A percentile compares a stretch with the other conserved stretches of the same genome.
phyloP scores from a whole-genome alignment of 2,888 invertebrate species.

The Luffia ferchaultella region DNA sequence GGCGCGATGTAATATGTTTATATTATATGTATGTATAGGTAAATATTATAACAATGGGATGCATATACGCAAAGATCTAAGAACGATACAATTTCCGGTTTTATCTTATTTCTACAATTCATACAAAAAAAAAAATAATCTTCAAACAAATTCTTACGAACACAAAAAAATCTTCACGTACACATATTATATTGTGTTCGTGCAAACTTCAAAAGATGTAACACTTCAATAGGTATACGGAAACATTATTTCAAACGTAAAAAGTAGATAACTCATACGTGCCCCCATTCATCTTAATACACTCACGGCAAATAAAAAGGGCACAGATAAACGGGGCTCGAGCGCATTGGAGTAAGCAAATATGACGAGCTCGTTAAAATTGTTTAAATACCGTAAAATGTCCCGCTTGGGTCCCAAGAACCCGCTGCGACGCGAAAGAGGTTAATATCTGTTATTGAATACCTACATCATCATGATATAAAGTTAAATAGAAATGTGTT shows the following conservation, averaged over 20 bases:
- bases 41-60: too few species aligned
- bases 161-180: not conserved
- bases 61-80: too few species aligned
- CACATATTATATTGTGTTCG: conserved; percentile 1
- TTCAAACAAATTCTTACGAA: too few species aligned
- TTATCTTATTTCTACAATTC: too few species aligned
- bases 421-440: not conserved
- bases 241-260: conserved; percentile 1
- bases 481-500: too few species aligned
- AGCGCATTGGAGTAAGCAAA: conserved; percentile 43
- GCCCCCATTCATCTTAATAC: not conserved
- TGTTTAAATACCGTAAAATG: conserved; percentile 66
- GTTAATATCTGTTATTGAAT: not conserved
- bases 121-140: too few species aligned
- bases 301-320: not conserved
- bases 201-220: not conserved
- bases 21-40: too few species aligned
- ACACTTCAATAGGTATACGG: not conserved
- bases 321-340: not conserved
- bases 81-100: too few species aligned
- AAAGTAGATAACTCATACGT: not conserved
- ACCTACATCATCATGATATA: too few species aligned
- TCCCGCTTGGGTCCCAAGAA: conserved; percentile 49
- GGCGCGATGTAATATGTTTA: too few species aligned
- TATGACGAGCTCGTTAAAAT: conserved; percentile 52